These are phyloP conservation scores for Brachionichthys hirsutus DNA, from an alignment of 2,113 vertebrate genomes.

Conservation along the genomic window DNA sequence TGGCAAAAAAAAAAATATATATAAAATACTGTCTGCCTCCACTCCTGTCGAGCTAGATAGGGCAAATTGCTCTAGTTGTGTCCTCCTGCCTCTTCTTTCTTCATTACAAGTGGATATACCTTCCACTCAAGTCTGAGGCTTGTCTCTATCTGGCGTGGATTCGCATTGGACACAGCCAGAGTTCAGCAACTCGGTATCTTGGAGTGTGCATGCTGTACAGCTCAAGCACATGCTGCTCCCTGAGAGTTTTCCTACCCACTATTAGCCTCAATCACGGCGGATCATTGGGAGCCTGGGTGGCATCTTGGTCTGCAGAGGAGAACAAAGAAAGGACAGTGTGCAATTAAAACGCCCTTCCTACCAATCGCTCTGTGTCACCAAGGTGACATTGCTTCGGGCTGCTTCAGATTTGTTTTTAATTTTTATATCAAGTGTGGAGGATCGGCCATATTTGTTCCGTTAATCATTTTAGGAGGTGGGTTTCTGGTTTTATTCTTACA, in stretches of 20 bases:
- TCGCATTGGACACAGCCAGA: constrained; percentile 49
- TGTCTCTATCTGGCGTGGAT: constrained; percentile 49
- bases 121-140: constrained; percentile 47
- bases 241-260: constrained; percentile 36
- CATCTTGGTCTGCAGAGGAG: constrained; percentile 43
- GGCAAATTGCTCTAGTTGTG: constrained; percentile 66
- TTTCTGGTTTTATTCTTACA: constrained; percentile 45
- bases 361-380: constrained; percentile 63
- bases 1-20: constrained; percentile 1
- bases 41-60: constrained; percentile 62
- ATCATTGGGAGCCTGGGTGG: constrained; percentile 40
- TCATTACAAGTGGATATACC: constrained; percentile 56
- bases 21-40: constrained; percentile 15
- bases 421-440: constrained; percentile 47
- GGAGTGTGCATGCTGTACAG: constrained; percentile 25
- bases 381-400: constrained; percentile 74
- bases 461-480: constrained; percentile 63
- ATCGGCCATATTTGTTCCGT: constrained; percentile 49
- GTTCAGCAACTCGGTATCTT: constrained; percentile 40
- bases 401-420: constrained; percentile 46
- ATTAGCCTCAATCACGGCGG: constrained; percentile 35
- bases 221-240: constrained; percentile 25
- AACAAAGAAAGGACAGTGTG: constrained; percentile 60
- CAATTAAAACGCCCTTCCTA: constrained; percentile 66
- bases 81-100: constrained; percentile 48